These are phyloP conservation scores for Pseudoatta argentina DNA, from an alignment of 1,140 invertebrate species.

Conservation along the genomic window DNA sequence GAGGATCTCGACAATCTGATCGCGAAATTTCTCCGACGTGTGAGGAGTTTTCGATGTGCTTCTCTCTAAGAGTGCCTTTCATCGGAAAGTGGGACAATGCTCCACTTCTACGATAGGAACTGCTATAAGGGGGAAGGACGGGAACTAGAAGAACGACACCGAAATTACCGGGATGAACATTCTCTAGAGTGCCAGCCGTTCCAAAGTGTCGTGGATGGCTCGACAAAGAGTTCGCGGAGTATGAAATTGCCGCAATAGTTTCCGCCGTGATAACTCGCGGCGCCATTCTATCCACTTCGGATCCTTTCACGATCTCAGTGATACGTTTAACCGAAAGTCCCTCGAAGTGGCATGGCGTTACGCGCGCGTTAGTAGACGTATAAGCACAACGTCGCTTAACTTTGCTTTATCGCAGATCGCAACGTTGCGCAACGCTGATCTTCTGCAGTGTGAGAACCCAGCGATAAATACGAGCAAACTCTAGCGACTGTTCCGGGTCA, in stretches of 20 bases:
- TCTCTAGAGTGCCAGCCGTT: constrained; percentile 67
- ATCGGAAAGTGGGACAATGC: constrained; percentile 63
- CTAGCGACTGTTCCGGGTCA: constrained; percentile 5
- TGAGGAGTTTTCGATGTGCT: constrained; percentile 30
- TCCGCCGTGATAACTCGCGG: constrained; percentile 39
- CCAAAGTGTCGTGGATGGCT: constrained; percentile 44
- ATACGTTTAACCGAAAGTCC: constrained; percentile 49
- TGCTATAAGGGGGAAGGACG: neutral
- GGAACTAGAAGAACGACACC: constrained; percentile 43
- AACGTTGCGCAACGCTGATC: neutral
- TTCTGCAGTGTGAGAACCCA: neutral
- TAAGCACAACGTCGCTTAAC: constrained; percentile 21
- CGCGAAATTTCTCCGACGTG: constrained; percentile 54
- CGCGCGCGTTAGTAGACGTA: neutral
- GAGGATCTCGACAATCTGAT: constrained; percentile 56
- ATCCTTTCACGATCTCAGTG: constrained; percentile 56
- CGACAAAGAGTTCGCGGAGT: constrained; percentile 66
- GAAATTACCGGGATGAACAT: constrained; percentile 69
- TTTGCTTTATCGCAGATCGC: neutral
- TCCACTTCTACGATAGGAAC: constrained; percentile 52
- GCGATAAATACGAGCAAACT: constrained; percentile 44
- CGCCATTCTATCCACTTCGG: constrained; percentile 53
- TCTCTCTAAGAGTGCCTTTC: constrained; percentile 60
- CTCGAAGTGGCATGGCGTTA: neutral
- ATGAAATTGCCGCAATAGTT: constrained; percentile 62